Evolutionary conservation across 2,113 vertebrate species (phyloP).

Genomic region (Cavia aperea): DNA sequence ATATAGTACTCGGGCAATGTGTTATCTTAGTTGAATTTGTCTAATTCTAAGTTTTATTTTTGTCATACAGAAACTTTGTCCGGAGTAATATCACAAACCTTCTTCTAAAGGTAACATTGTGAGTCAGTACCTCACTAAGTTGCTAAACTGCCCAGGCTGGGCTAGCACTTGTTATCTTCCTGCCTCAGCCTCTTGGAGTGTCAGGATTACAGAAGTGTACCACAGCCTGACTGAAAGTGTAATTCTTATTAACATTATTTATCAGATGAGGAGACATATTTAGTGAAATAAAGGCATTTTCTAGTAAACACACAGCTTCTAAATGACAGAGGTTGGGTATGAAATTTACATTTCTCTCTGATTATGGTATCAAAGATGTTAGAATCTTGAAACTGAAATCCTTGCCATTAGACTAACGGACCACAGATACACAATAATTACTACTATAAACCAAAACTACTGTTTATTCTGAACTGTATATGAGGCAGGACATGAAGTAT

Average conservation of each 20-base stretch:
- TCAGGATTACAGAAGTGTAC: background rate
- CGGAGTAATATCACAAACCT: background rate
- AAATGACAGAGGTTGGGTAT: background rate
- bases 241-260: background rate
- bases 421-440: too few relatives aligned
- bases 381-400: background rate
- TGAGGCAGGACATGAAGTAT: background rate
- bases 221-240: background rate
- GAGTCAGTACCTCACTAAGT: too few relatives aligned
- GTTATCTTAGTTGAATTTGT: background rate
- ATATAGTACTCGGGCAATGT: background rate
- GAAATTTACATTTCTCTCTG: background rate
- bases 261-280: background rate
- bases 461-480: background rate
- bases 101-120: background rate
- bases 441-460: background rate
- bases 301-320: background rate
- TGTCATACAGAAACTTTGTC: background rate
- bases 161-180: too few relatives aligned
- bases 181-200: too few relatives aligned
- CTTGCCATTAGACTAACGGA: background rate
- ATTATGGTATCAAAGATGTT: background rate
- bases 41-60: background rate
- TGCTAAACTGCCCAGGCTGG: too few relatives aligned
- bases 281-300: background rate